A percentile compares a stretch with the other conserved stretches of the same genome.
Conservation (phyloP, 1,140 invertebrate species). For the Asbolus verrucosus region DNA sequence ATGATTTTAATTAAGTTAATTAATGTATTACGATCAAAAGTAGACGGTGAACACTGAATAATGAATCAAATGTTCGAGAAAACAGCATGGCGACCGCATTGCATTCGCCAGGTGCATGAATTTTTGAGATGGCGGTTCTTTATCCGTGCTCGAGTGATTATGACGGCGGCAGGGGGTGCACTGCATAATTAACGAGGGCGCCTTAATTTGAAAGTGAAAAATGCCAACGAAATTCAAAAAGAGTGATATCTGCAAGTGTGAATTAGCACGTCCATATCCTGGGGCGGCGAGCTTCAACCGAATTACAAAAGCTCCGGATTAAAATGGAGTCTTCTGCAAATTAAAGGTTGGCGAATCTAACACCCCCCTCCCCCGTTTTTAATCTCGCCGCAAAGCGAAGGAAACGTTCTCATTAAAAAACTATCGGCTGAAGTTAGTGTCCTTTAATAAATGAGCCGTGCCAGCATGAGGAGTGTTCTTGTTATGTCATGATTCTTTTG, state of each 20-base stretch:
- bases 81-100: too few species aligned
- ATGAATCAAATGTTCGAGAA: too few species aligned
- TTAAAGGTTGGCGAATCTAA: not conserved
- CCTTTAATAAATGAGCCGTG: too few species aligned
- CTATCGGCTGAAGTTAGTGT: too few species aligned
- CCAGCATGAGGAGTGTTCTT: not conserved
- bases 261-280: slow-evolving; percentile 21
- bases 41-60: too few species aligned
- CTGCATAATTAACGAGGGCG: slow-evolving; percentile 13
- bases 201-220: slow-evolving; percentile 35
- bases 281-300: not conserved
- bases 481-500: too few species aligned
- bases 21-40: too few species aligned
- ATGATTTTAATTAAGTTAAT: too few species aligned
- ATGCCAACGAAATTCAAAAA: not conserved
- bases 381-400: too few species aligned
- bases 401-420: too few species aligned
- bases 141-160: too few species aligned
- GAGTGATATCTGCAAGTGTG: slow-evolving; percentile 7
- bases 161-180: not conserved
- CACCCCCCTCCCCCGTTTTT: too few species aligned
- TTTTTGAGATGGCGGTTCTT: not conserved
- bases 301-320: not conserved
- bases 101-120: not conserved
- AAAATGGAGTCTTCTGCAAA: not conserved